These are phyloP conservation scores for Selenia dentaria DNA, from an alignment of 2,888 invertebrate genomes.

Conservation along the genomic window DNA sequence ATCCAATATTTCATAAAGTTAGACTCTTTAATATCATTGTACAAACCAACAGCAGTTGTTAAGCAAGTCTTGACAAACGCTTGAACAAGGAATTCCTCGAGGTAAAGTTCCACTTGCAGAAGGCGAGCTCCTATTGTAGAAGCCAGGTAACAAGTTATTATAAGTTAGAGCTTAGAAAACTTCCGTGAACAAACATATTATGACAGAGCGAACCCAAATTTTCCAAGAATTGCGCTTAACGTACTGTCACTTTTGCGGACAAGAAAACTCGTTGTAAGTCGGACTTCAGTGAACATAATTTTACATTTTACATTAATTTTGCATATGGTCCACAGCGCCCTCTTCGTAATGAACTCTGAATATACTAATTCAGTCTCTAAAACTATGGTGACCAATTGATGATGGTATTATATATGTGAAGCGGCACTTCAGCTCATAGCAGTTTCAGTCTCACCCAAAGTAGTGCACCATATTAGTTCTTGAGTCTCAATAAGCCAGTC, in stretches of 20 bases:
- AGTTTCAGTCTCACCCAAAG: too few relatives aligned
- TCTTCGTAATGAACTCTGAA: slow-evolving; percentile 30
- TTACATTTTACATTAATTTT: slow-evolving; percentile 30
- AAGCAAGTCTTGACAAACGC: slow-evolving; percentile 10
- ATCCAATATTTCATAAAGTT: slow-evolving; percentile 3
- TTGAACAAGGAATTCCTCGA: slow-evolving; percentile 9
- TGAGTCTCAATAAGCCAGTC: too few relatives aligned
- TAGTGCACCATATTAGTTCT: too few relatives aligned
- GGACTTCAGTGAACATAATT: slow-evolving; percentile 31
- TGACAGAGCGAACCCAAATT: slow-evolving; percentile 33
- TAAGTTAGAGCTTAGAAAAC: slow-evolving; percentile 37
- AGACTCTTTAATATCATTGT: slow-evolving; percentile 7
- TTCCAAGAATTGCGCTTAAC: slow-evolving; percentile 29
- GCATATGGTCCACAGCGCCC: slow-evolving; percentile 21
- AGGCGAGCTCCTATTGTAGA: slow-evolving; percentile 25
- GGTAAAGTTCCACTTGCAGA: slow-evolving; percentile 10
- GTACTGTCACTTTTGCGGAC: slow-evolving; percentile 25
- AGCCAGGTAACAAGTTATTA: slow-evolving; percentile 34
- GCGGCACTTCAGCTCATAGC: too few relatives aligned
- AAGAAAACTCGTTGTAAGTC: slow-evolving; percentile 35
- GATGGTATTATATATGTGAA: too few relatives aligned
- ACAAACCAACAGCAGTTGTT: slow-evolving; percentile 10
- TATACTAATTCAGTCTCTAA: slow-evolving; percentile 24
- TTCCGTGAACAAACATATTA: slow-evolving; percentile 35
- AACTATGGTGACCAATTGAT: too few relatives aligned